phyloP scores from a whole-genome alignment of 2,888 invertebrate genomes.

The Campaea margaritaria region DNA sequence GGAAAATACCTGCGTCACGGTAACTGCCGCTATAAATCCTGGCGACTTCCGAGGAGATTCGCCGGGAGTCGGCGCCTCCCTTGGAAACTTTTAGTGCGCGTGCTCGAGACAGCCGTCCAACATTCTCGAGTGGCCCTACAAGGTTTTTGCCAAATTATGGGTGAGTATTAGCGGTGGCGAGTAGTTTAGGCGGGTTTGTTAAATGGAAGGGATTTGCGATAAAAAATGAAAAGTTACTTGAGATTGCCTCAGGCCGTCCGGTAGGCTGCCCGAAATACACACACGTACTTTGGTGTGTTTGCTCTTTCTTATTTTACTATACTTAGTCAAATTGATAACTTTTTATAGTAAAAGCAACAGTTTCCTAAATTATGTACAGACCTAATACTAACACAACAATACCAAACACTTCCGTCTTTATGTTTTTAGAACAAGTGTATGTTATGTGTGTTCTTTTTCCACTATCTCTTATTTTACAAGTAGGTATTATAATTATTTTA shows the following conservation, averaged over 20 bases:
- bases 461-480: no score
- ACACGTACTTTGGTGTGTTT: no score
- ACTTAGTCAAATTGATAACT: no score
- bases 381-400: no score
- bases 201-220: conserved; percentile 26
- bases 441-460: no score
- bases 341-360: no score
- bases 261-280: no score
- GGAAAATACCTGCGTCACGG: conserved; percentile 77
- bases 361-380: no score
- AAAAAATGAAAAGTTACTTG: conserved; percentile 26
- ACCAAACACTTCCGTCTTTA: no score
- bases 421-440: no score
- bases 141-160: conserved; percentile 62
- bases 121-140: conserved; percentile 60
- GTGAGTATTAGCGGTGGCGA: conserved; percentile 28
- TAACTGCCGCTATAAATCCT: conserved; percentile 78
- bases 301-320: no score
- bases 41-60: conserved; percentile 74
- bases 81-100: conserved; percentile 70
- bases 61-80: conserved; percentile 53
- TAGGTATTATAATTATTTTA: no score
- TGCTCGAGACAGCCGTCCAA: conserved; percentile 67
- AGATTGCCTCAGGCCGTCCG: not conserved
- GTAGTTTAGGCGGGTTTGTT: conserved; percentile 23